These are phyloP conservation scores for Eilema sororculum DNA, from an alignment of 2,888 invertebrate species.

Conservation along the genomic window DNA sequence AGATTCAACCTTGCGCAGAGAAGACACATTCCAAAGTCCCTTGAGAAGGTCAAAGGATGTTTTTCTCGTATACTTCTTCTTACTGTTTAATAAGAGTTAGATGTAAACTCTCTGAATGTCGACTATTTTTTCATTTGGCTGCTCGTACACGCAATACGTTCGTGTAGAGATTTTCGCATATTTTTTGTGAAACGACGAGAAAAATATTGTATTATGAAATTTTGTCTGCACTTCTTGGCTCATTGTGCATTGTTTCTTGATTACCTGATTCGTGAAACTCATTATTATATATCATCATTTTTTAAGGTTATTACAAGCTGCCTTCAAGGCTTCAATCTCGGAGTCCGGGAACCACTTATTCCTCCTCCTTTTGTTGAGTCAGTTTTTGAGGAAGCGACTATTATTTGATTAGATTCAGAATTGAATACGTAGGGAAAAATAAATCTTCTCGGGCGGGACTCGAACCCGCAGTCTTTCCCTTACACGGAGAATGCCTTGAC, in stretches of 20 bases:
- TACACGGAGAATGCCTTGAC: too few relatives aligned
- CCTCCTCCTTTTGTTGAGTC: too few relatives aligned
- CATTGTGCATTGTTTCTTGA: background rate
- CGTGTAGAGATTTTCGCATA: background rate
- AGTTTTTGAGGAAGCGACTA: too few relatives aligned
- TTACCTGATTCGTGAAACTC: background rate
- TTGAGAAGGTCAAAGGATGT: background rate
- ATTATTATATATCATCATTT: too few relatives aligned
- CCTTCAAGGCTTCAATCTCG: too few relatives aligned
- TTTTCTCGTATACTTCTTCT: conserved; percentile 10
- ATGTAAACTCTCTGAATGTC: conserved; percentile 16
- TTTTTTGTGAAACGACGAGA: background rate
- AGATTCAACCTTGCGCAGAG: background rate
- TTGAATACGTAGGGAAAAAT: too few relatives aligned
- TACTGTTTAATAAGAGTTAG: conserved; percentile 25
- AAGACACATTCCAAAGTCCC: background rate
- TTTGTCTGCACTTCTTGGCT: background rate
- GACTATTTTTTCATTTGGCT: conserved; percentile 15
- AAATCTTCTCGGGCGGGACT: too few relatives aligned
- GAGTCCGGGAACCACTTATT: too few relatives aligned
- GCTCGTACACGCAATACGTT: background rate
- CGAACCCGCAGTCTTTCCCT: too few relatives aligned
- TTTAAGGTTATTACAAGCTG: too few relatives aligned
- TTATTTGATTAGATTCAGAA: too few relatives aligned
- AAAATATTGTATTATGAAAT: background rate